Evolutionary conservation across 2,888 invertebrate genomes (phyloP).

Genomic region (Caenorhabditis wallacei): DNA sequence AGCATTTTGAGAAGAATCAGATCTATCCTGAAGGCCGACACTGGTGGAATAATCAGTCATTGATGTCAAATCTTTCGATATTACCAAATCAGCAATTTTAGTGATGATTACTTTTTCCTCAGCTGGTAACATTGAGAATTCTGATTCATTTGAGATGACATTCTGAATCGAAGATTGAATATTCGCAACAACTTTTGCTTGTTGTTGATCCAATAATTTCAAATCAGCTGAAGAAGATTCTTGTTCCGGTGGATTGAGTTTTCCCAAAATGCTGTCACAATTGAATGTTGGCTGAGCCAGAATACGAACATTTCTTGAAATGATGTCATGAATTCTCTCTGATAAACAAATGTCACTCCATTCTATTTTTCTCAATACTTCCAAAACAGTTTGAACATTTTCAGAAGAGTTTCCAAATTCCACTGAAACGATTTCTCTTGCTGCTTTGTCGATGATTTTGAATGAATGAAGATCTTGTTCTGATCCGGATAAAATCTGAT

Average conservation of each 20-base stretch:
- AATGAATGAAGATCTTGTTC: neutral
- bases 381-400: constrained; percentile 28
- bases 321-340: constrained; percentile 17
- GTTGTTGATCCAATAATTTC: neutral
- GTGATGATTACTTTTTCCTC: constrained; percentile 28
- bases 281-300: constrained; percentile 29
- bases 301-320: constrained; percentile 25
- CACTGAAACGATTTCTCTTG: constrained; percentile 35
- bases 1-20: neutral
- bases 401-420: constrained; percentile 43
- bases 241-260: constrained; percentile 38
- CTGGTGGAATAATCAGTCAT: constrained; percentile 2
- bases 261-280: constrained; percentile 48
- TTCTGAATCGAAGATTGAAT: constrained; percentile 24
- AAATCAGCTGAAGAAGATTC: constrained; percentile 7
- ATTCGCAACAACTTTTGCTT: constrained; percentile 2
- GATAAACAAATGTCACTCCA: constrained; percentile 44
- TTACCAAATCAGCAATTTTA: constrained; percentile 24
- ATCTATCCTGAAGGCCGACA: neutral
- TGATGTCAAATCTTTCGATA: constrained; percentile 44
- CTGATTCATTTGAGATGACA: constrained; percentile 1
- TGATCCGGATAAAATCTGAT: neutral
- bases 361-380: constrained; percentile 46
- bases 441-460: constrained; percentile 19
- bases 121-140: neutral